Conservation (phyloP, 2,888 invertebrate species). For the Lasiommata megera region DNA sequence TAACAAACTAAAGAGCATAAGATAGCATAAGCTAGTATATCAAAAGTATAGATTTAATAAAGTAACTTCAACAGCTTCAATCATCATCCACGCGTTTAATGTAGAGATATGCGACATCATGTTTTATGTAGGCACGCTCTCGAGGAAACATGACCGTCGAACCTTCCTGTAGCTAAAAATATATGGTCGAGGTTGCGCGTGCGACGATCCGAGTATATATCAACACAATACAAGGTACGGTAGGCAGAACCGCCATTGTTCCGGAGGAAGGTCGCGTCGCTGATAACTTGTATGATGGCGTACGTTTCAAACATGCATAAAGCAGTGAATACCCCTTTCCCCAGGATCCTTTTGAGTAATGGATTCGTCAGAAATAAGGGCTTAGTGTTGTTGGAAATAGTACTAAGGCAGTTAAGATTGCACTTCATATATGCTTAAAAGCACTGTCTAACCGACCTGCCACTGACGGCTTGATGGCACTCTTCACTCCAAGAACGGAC, state of each 20-base stretch:
- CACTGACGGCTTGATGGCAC: conserved; percentile 24
- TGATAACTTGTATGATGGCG: conserved; percentile 38
- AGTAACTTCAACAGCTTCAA: not conserved
- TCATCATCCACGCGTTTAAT: not conserved
- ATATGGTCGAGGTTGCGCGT: conserved; percentile 72
- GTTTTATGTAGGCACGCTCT: conserved; percentile 45
- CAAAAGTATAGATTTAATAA: not conserved
- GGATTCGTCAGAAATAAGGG: too few species aligned
- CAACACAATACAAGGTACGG: conserved; percentile 32
- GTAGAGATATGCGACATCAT: conserved; percentile 22
- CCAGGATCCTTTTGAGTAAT: too few species aligned
- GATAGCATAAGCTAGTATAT: too few species aligned
- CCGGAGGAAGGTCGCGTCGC: conserved; percentile 52
- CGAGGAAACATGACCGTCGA: conserved; percentile 66
- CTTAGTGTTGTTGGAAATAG: too few species aligned
- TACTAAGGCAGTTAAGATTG: too few species aligned
- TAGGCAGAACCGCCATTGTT: conserved; percentile 48
- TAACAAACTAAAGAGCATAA: too few species aligned
- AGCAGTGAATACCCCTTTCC: too few species aligned
- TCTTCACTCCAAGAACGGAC: conserved; percentile 21
- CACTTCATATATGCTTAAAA: too few species aligned
- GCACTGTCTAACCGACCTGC: too few species aligned
- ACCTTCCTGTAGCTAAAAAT: conserved; percentile 76
- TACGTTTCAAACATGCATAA: too few species aligned
- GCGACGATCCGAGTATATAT: conserved; percentile 46